Evolutionary conservation across 2,797 vertebrate species (phyloP).

Genomic region (Characodon lateralis): DNA sequence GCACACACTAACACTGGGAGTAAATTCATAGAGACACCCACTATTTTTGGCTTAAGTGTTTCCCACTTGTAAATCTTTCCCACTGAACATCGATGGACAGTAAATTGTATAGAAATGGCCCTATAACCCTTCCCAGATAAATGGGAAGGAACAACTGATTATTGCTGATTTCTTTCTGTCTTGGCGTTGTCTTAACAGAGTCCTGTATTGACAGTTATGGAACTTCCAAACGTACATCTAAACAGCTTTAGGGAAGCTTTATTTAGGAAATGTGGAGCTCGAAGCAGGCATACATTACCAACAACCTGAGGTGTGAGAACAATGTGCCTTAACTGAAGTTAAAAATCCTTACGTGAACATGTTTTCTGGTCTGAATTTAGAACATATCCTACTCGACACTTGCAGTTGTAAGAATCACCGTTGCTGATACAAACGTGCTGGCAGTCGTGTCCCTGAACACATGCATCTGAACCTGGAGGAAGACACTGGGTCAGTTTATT

Average conservation of each 20-base stretch:
- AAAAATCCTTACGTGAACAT: constrained; percentile 59
- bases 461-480: constrained; percentile 65
- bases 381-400: constrained; percentile 76
- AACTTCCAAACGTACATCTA: background rate
- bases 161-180: background rate
- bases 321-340: background rate
- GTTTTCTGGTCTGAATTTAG: constrained; percentile 67
- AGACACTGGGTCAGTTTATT: constrained; percentile 7
- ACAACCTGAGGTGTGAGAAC: background rate
- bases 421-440: constrained; percentile 78
- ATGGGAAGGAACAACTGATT: background rate
- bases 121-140: background rate
- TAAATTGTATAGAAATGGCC: background rate
- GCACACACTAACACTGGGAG: background rate
- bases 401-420: constrained; percentile 69
- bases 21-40: background rate
- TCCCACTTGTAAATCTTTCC: background rate
- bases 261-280: background rate
- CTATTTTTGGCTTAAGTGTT: too few species aligned
- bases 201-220: background rate
- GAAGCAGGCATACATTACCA: background rate
- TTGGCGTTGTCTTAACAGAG: background rate
- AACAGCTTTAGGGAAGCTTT: background rate
- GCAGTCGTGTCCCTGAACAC: constrained; percentile 76
- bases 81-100: background rate